Evolutionary conservation across 2,888 invertebrate species (phyloP).

Genomic region (Coelogynopora nodosa): DNA sequence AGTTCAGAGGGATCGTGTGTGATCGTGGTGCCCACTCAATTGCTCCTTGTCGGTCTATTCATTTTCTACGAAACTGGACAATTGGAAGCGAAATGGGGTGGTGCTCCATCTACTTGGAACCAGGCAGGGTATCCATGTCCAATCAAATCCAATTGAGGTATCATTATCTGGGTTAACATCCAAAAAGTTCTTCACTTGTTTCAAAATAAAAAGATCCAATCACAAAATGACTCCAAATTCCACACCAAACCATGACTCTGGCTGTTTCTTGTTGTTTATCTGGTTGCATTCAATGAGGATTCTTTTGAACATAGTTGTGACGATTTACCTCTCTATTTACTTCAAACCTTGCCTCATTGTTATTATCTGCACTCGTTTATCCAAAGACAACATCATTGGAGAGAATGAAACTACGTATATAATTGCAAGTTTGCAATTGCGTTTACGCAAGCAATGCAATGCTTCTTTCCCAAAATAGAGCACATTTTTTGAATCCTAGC

Average conservation of each 20-base stretch:
- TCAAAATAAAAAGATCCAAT: no score
- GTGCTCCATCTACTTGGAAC: neutral
- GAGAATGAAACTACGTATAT: constrained; percentile 16
- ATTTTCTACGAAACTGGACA: neutral
- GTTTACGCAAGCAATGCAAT: neutral
- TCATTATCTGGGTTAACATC: neutral
- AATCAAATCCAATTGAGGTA: neutral
- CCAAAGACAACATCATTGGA: constrained; percentile 17
- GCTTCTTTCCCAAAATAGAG: neutral
- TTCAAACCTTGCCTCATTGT: neutral
- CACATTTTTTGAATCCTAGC: constrained; percentile 17
- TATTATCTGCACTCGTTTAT: constrained; percentile 1
- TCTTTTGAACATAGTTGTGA: neutral
- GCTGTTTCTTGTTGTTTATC: neutral
- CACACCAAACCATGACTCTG: neutral
- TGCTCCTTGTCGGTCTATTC: neutral
- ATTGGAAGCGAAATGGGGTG: neutral
- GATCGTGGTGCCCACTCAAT: neutral
- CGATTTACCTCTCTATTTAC: neutral
- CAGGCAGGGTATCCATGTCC: neutral
- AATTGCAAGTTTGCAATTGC: no score
- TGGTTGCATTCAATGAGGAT: neutral
- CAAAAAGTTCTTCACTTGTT: neutral
- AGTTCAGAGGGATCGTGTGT: neutral
- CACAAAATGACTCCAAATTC: neutral